phyloP scores from a whole-genome alignment of 2,888 invertebrate species.

The Eurytoma californica region DNA sequence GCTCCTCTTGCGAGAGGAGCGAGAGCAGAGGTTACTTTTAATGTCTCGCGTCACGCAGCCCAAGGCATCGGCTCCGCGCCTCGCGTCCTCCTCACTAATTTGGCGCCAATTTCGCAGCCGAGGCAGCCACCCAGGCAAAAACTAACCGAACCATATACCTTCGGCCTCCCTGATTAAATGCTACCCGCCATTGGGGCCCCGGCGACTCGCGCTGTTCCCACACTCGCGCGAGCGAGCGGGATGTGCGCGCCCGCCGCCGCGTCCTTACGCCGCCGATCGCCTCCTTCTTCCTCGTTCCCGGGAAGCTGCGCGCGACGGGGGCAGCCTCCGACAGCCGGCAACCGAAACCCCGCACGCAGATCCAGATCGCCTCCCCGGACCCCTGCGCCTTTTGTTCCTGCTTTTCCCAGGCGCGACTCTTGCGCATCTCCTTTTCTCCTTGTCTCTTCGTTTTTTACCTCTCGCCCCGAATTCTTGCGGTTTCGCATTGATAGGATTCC shows the following conservation, averaged over 20 bases:
- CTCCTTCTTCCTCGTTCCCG: slow-evolving; percentile 57
- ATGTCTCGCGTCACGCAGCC: slow-evolving; percentile 75
- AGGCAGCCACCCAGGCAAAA: slow-evolving; percentile 74
- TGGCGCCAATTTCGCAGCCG: slow-evolving; percentile 75
- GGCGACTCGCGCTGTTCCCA: slow-evolving; percentile 60
- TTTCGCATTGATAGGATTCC: too few species aligned
- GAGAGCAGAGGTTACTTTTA: slow-evolving; percentile 73
- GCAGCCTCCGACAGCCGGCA: slow-evolving; percentile 2
- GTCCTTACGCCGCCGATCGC: slow-evolving; percentile 53
- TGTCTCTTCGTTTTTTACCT: background rate
- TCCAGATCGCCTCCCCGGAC: background rate
- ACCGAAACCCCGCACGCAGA: slow-evolving; percentile 4
- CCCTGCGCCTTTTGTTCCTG: background rate
- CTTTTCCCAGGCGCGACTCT: slow-evolving; percentile 1
- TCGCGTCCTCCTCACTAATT: slow-evolving; percentile 74
- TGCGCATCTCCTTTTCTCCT: background rate
- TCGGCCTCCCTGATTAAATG: slow-evolving; percentile 73
- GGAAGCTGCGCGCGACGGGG: slow-evolving; percentile 33
- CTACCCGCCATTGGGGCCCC: slow-evolving; percentile 67
- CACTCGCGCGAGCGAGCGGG: slow-evolving; percentile 62
- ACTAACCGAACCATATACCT: slow-evolving; percentile 73
- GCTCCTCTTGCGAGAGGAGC: background rate
- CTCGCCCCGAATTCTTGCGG: background rate
- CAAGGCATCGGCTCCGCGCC: slow-evolving; percentile 66
- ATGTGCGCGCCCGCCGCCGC: slow-evolving; percentile 57